These are phyloP conservation scores for Nysson spinosus DNA, from an alignment of 2,888 invertebrate species.

Conservation along the genomic window DNA sequence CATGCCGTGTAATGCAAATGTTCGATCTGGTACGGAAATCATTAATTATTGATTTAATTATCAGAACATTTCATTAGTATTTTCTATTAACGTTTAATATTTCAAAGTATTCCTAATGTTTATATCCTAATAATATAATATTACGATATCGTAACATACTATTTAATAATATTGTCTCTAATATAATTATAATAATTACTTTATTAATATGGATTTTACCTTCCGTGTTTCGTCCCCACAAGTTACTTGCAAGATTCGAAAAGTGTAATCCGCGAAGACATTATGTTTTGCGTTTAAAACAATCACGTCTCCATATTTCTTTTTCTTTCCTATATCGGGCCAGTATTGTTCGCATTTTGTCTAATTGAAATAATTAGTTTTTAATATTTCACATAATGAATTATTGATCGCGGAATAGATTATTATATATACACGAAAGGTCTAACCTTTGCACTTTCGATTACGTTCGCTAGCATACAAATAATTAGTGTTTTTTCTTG, in stretches of 20 bases:
- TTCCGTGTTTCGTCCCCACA: slow-evolving; percentile 64
- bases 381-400: too few relatives aligned
- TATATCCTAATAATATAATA: too few relatives aligned
- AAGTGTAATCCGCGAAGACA: slow-evolving; percentile 74
- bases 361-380: slow-evolving; percentile 56
- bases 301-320: slow-evolving; percentile 69
- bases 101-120: too few relatives aligned
- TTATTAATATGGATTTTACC: too few relatives aligned
- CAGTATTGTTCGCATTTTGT: slow-evolving; percentile 79
- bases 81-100: too few relatives aligned
- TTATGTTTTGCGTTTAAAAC: slow-evolving; percentile 69
- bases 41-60: too few relatives aligned
- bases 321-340: slow-evolving; percentile 77
- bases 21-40: slow-evolving; percentile 75
- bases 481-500: slow-evolving; percentile 78
- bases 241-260: slow-evolving; percentile 68
- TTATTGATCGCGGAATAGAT: too few relatives aligned
- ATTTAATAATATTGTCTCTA: too few relatives aligned
- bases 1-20: slow-evolving; percentile 79
- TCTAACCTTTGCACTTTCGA: slow-evolving; percentile 77
- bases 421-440: not conserved
- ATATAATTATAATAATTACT: too few relatives aligned
- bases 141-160: too few relatives aligned
- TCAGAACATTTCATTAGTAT: too few relatives aligned
- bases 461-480: slow-evolving; percentile 78